Base-by-base conservation (phyloP, 2,888 invertebrate genomes). In the Plusia festucae region DNA sequence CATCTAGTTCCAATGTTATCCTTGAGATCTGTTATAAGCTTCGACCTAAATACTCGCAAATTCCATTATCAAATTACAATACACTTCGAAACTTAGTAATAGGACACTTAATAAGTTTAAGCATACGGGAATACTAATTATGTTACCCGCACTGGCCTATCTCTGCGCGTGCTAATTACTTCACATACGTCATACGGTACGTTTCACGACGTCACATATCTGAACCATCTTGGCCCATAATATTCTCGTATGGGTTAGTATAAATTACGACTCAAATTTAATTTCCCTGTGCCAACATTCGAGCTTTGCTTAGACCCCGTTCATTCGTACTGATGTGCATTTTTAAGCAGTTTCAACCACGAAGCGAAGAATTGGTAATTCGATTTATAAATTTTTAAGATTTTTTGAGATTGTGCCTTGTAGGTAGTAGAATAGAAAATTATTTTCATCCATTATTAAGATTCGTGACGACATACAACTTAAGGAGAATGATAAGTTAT, bases 241-340 rank as follows among this genome's bases (percentile, higher is more conserved):
- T 88, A 85, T 83, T 82, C 82, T 83, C 83, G 78, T 85, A 85
- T 83, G 85, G 83, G 86, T 88, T 83, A 84, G 84, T 88, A 90
- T 89, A 89, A 90, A 91, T 91, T 91, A 88, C 81, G 87, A 88
- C 86, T 86, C 77, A 79, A 88, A 90, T 89, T 90, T 88, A 86
- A 90, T 90, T 88, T 84, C 85, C 86, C 80, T 88, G 87, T 89
- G 85, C 83, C 82, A 87, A 89, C 87, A 88, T 89, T 88, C 88
- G 85, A 89, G 87, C 86, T 89, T 89, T 84, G 82, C 85, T 86
- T 85, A 88, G 78, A 76, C 75, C 83, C 61, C 32, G 70, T 78
- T 79, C 79, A 79, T 78, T 79, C 75, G 68, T 65, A 63, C 24
- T 65, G 65, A 63, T 67, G 68, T 70, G 76, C 70, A 78, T 80